These are phyloP conservation scores for Gopherus flavomarginatus DNA, from an alignment of 2,113 vertebrate species.

Conservation along the genomic window DNA sequence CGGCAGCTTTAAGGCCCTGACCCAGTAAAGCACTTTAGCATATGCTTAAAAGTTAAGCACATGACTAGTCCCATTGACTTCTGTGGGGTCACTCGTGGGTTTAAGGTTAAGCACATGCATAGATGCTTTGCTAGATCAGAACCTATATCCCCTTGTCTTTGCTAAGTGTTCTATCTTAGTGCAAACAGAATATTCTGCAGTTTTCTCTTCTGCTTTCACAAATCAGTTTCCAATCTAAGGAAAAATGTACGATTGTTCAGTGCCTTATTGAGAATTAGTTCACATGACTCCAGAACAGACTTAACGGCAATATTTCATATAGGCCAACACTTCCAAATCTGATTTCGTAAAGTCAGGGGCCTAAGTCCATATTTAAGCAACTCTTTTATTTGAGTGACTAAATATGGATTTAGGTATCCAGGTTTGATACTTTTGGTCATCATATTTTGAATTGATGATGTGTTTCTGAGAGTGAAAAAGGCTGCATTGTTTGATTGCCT, in stretches of 20 bases:
- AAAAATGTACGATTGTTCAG: background rate
- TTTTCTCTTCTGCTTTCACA: background rate
- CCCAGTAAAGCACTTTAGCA: background rate
- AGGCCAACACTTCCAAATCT: background rate
- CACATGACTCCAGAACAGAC: background rate
- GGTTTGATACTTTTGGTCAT: background rate
- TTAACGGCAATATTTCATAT: background rate
- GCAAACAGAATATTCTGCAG: background rate
- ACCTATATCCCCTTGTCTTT: background rate
- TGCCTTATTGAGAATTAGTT: background rate
- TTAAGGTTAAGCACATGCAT: background rate
- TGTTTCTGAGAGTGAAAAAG: background rate
- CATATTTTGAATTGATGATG: background rate
- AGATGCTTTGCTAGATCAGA: background rate
- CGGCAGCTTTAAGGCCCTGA: background rate
- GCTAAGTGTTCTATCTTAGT: background rate
- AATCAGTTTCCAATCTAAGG: background rate
- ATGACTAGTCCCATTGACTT: background rate
- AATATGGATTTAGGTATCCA: background rate
- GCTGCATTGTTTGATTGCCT: background rate
- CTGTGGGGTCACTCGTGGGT: background rate
- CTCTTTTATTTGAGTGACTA: background rate
- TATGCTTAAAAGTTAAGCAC: background rate
- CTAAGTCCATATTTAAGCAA: background rate
- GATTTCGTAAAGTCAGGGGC: background rate